Conservation (phyloP, 2,797 vertebrate species). For the Phoeniculus purpureus region DNA sequence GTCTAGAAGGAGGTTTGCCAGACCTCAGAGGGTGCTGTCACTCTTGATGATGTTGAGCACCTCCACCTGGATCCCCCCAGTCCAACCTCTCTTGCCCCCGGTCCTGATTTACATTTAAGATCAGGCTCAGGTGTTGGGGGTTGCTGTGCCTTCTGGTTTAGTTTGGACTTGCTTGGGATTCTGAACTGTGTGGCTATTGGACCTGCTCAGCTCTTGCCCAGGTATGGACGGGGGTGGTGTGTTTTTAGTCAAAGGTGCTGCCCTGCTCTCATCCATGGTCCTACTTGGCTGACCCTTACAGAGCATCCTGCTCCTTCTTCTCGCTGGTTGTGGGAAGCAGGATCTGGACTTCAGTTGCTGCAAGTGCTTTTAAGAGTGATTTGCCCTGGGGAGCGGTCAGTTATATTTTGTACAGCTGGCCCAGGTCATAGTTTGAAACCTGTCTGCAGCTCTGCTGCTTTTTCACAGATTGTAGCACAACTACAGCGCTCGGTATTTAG, state of each 20-base stretch:
- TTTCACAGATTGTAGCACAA: neutral
- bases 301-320: neutral
- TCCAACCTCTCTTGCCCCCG: neutral
- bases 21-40: neutral
- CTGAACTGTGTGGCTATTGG: neutral
- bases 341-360: neutral
- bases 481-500: neutral
- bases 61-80: neutral
- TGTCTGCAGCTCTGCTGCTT: neutral
- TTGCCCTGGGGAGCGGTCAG: neutral
- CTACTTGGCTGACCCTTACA: neutral
- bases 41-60: neutral
- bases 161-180: neutral
- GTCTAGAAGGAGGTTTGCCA: neutral
- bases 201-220: neutral
- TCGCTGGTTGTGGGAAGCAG: neutral
- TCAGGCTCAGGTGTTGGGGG: neutral
- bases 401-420: neutral
- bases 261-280: neutral
- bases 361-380: neutral
- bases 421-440: neutral
- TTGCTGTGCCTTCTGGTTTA: neutral
- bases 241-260: neutral
- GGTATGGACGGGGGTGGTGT: neutral
- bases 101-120: neutral